A percentile compares a stretch with the other conserved stretches of the same genome.
phyloP scores from a whole-genome alignment of 2,113 vertebrate genomes.

The Cochlearius cochlearius region DNA sequence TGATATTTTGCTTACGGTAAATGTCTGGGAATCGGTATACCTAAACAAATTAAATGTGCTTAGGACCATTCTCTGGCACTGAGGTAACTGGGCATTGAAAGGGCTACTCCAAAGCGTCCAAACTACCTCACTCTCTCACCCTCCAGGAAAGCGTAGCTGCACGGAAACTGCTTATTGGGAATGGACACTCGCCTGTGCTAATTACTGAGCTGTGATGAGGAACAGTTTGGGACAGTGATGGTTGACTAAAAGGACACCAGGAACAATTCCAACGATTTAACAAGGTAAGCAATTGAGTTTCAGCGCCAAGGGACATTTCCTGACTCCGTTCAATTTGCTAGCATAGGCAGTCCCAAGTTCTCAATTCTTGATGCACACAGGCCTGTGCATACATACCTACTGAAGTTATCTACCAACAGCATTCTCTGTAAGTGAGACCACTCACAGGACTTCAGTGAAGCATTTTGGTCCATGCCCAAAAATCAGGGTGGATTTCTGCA shows the following conservation, averaged over 20 bases:
- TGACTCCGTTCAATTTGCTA: not conserved
- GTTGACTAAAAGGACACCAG: not conserved
- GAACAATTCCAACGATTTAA: not conserved
- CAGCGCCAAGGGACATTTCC: not conserved
- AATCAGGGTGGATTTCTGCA: not conserved
- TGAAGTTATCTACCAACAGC: not conserved
- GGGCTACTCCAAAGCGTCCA: not conserved
- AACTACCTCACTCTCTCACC: not conserved
- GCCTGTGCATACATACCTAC: not conserved
- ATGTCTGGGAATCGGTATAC: not conserved
- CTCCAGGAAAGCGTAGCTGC: not conserved
- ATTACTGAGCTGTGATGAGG: not conserved
- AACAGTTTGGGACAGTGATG: not conserved
- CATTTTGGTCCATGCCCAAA: not conserved
- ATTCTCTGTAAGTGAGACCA: not conserved
- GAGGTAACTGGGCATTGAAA: not conserved
- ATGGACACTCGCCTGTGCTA: not conserved
- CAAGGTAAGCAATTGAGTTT: not conserved
- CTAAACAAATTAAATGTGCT: not conserved
- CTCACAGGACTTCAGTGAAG: not conserved
- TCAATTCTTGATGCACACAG: not conserved
- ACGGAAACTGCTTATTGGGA: not conserved
- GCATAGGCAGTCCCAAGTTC: not conserved
- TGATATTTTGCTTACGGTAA: not conserved
- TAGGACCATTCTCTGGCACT: not conserved